Evolutionary conservation across 2,888 invertebrate species (phyloP), one percentile per base, ranked within the genome.

Genomic region (Pristionchus arcanus): DNA sequence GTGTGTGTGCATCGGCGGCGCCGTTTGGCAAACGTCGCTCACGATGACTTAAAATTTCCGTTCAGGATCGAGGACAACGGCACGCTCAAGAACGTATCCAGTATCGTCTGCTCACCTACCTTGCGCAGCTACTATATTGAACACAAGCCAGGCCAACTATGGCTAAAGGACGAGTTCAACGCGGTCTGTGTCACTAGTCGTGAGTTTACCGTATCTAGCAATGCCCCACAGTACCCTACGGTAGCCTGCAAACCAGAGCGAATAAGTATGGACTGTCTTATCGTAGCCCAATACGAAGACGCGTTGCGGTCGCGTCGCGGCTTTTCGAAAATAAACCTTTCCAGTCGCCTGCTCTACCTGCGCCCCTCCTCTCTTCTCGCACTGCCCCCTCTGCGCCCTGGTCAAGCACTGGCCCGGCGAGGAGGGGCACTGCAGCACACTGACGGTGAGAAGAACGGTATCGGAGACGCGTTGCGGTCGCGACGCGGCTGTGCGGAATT

Each of bases 401-500:
- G 66, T 66, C 28, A 4, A 28, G 13, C 28, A 28, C 66, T 13
- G 13, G 25, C 25, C n/a, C 66, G 66, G n/a, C 66, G 25, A 66
- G 13, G 2, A 7, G 13, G 9, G 21, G 2, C 66, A 66, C n/a
- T 66, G 66, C 66, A 13, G 25, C 13, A 21, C 25, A 28, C 28
- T 66, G 28, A 66, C 66, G 66, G 66, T 66, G 66, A 66, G 66
- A 25, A 11, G 63, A 21, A 66, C n/a, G 5, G 19, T 19, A 19
- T 49, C 81, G 34, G 81, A 81, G 49, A 81, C 81, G 81, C 81
- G 49, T 34, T 53, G 81, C 81, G 81, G 49, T 53, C 49, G 49
- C 74, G 74, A 42, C 74, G 74, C 74, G 74, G 74, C 11, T 37
- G 7, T 59, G 7, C 25, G 59, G 25, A 59, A 59, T 59, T 59